Conservation (phyloP, 1,140 invertebrate species). For the Aleiodes sp. region DNA sequence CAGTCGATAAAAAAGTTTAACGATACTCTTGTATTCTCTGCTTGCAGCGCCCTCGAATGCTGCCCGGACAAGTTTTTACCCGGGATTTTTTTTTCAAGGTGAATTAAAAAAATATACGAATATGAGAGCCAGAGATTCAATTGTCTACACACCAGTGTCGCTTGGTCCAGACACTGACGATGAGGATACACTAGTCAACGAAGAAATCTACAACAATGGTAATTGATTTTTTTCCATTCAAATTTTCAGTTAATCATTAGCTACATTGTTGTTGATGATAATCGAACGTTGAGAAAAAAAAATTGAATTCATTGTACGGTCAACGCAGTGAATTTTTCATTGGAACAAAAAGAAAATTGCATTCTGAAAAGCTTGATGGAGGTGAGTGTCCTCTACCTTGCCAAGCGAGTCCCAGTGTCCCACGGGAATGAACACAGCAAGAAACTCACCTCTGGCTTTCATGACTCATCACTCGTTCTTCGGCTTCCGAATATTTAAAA, state of each 20-base stretch:
- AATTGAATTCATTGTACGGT: too few relatives aligned
- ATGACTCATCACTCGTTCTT: conserved; percentile 28
- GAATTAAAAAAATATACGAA: conserved; percentile 2
- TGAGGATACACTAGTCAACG: conserved; percentile 63
- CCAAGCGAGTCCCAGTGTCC: conserved; percentile 22
- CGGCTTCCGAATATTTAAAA: conserved; percentile 27
- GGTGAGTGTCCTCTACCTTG: conserved; percentile 30
- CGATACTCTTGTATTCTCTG: not conserved
- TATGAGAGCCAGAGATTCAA: conserved; percentile 61
- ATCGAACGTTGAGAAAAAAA: not conserved
- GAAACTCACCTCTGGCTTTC: conserved; percentile 11
- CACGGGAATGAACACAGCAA: not conserved
- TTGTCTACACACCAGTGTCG: conserved; percentile 63
- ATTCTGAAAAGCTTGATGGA: not conserved
- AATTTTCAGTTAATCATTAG: too few relatives aligned
- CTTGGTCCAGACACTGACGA: conserved; percentile 63
- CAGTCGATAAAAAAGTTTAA: conserved; percentile 7
- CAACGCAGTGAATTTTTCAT: too few relatives aligned
- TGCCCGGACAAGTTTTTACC: not conserved
- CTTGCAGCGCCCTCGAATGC: conserved; percentile 4
- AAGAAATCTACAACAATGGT: conserved; percentile 63
- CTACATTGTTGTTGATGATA: not conserved
- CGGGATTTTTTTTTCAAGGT: not conserved
- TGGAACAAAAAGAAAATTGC: not conserved
- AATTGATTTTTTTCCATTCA: conserved; percentile 38